Base-by-base conservation (phyloP, 2,797 vertebrate species). In the Petrocephalus schoutedeni region DNA sequence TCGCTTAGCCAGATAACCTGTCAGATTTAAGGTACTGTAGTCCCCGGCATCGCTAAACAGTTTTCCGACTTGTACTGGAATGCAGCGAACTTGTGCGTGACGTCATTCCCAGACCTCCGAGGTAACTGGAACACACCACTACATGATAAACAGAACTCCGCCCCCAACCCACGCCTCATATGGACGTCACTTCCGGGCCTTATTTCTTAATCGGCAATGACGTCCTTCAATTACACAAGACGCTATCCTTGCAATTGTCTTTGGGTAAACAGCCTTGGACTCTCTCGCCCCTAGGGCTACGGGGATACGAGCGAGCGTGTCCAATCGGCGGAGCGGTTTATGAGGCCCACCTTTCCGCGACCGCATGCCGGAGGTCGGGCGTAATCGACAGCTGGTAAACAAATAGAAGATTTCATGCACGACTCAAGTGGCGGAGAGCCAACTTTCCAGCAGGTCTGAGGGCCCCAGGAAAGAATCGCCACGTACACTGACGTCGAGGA, bases 171-270 rank as follows among this genome's bases (percentile, higher is more conserved):
- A 28, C 23, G 19, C 71, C 16, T 45, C 36, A 77, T 19, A 45
- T 45, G 36, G 16, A 41, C 6, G 16, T 77, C 4, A 19, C 16
- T n/a, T 45, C 45, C 10, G 28, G 59, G 4, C 64, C 80, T 67
- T 23, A 41, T 41, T 58, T 85, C 28, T 59, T 58, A 36, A 85
- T 41, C 57, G 8, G 5, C 36, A 64, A 16, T n/a, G 10, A 83
- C 54, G 57, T 84, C 28, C 57, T 64, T 6, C 32, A 87, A 41
- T 58, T 58, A 67, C 2, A 36, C 4, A 10, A 61, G 87, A 86
- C 19, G 64, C 87, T 45, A 85, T 88, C 87, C n/a, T 9, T 23
- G 32, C 67, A 56, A 85, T 85, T 53, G 49, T 32, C 84, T 56
- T 6, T 45, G 83, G 59, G 83, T 85, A 56, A 85, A 85, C 59